Evolutionary conservation across 30 jellyfish, hydroid and myxozoan genomes (phyloP).

Genomic region (Aurelia aurita complex sp. Pacific): DNA sequence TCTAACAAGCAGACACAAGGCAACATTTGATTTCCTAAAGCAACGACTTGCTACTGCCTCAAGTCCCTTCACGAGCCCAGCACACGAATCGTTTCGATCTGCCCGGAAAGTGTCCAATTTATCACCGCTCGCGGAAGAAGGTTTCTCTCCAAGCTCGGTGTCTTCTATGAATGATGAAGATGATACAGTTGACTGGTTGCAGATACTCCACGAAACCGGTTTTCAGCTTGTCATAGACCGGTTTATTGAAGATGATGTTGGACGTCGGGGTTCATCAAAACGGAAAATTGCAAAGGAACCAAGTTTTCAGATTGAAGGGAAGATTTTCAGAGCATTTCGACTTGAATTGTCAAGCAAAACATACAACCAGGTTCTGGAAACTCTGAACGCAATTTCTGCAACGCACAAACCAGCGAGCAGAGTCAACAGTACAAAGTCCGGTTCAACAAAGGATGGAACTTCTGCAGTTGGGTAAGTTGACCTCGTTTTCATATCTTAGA

Average conservation of each 20-base stretch:
- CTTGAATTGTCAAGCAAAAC: slow-evolving; percentile 70
- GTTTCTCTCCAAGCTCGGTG: background rate
- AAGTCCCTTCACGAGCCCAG: slow-evolving; percentile 39
- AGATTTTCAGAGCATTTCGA: slow-evolving; percentile 53
- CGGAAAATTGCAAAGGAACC: slow-evolving; percentile 19
- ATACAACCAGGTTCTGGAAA: slow-evolving; percentile 76
- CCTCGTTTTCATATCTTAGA: too few relatives aligned
- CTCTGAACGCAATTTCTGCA: slow-evolving; percentile 53
- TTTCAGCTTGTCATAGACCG: slow-evolving; percentile 65
- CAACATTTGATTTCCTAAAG: slow-evolving; percentile 56
- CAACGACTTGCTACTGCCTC: slow-evolving; percentile 28
- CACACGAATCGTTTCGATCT: background rate
- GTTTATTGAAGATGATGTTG: background rate
- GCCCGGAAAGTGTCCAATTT: background rate
- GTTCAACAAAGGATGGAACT: too few relatives aligned
- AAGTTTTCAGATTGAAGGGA: slow-evolving; percentile 62
- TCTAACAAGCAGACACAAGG: slow-evolving; percentile 1
- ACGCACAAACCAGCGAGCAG: slow-evolving; percentile 14
- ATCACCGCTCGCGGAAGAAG: slow-evolving; percentile 28
- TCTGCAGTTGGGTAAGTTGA: too few relatives aligned
- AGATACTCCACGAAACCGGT: slow-evolving; percentile 69
- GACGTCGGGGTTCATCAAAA: background rate
- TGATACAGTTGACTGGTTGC: slow-evolving; percentile 30
- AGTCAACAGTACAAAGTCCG: background rate
- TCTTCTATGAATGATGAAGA: background rate